Base-by-base conservation (phyloP, 2,113 vertebrate species). In the Gracilinanus agilis region DNA sequence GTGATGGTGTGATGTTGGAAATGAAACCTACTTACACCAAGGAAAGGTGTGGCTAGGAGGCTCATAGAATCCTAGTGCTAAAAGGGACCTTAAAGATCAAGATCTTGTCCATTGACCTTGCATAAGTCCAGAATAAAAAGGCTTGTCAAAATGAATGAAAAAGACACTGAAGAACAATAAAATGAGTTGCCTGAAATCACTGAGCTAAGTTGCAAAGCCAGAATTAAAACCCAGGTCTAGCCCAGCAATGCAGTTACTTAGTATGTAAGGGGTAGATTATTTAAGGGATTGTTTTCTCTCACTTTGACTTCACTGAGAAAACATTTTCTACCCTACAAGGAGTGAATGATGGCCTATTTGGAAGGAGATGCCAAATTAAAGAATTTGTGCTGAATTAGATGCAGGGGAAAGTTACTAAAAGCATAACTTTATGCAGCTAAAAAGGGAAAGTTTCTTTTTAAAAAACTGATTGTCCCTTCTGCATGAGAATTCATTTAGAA, bases 401-500 rank as follows among this genome's bases (percentile, higher is more conserved):
- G 83, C n/a, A 24, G 2, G 53, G 34, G 4, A 83, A 67, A 44
- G 24, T 89, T 21, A 12, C 55, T 55, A 24, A 88, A 13, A 53
- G 34, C 53, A 90, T 83, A 83, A 89, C 13, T 34, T 92, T 56
- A 90, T 34, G 58, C 54, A 92, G 55, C 12, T 34, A 34, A 44
- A 40, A 49, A 92, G 55, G 67, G 67, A 40, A 95, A 61, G 49
- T 91, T 94, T 75, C 9, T 55, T 93, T 91, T 44, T 4, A 92
- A 92, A n/a, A 44, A 55, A 75, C 88, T n/a, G 9, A 88, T 93
- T 34, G 54, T 34, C 90, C 44, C 27, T 92, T 90, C 54, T 94
- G 83, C 40, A 58, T 67, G 55, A 95, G 21, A 49, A 83, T 12
- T 95, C 88, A 49, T 34, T 58, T 94, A 93, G 92, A 96, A 93